Evolutionary conservation across 92 coral and sea anemone species (phyloP).

Genomic region (Actinernus sp.): DNA sequence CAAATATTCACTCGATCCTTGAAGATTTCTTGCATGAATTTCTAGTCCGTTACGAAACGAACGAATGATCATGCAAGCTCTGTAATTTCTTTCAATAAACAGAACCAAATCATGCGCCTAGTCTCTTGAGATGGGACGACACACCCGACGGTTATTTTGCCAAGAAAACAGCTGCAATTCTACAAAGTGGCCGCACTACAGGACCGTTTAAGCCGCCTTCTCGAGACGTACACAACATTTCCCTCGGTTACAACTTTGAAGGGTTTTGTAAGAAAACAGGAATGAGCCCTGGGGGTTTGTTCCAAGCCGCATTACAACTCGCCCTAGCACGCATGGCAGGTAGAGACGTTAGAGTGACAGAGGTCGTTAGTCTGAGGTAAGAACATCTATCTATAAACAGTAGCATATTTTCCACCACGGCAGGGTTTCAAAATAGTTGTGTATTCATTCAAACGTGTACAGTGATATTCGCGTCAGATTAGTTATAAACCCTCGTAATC

Average conservation of each 20-base stretch:
- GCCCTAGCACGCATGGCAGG: constrained; percentile 66
- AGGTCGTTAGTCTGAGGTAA: constrained; percentile 78
- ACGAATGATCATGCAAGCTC: too few relatives aligned
- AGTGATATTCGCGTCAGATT: too few relatives aligned
- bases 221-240: constrained; percentile 63
- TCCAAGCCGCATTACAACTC: constrained; percentile 79
- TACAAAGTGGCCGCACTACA: constrained; percentile 39
- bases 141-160: constrained; percentile 54
- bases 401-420: neutral
- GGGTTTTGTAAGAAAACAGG: constrained; percentile 27
- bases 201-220: constrained; percentile 68
- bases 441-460: too few relatives aligned
- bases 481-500: too few relatives aligned
- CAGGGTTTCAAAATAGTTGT: too few relatives aligned
- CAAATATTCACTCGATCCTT: too few relatives aligned
- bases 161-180: constrained; percentile 13
- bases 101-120: too few relatives aligned
- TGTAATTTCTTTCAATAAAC: too few relatives aligned
- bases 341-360: constrained; percentile 44
- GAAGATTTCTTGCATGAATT: too few relatives aligned
- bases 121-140: constrained; percentile 73
- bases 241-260: constrained; percentile 63
- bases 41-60: too few relatives aligned
- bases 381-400: neutral
- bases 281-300: constrained; percentile 73